phyloP scores from a whole-genome alignment of 2,797 vertebrate species.

The Fistularia tabacaria region DNA sequence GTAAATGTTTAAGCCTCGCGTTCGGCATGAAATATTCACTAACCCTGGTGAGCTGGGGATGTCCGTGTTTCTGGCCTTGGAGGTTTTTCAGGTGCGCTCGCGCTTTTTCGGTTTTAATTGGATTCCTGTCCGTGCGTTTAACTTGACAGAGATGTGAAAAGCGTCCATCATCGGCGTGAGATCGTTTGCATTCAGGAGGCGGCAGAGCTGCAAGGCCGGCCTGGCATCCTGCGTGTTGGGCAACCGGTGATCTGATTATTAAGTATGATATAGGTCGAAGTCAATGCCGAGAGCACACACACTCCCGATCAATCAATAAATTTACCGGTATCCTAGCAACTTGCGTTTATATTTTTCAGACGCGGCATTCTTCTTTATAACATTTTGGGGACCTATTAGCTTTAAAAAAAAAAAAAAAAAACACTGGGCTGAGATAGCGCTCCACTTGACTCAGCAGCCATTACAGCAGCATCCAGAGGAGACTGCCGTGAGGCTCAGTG shows the following conservation, averaged over 20 bases:
- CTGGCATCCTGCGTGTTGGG: background rate
- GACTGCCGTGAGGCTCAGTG: slow-evolving; percentile 8
- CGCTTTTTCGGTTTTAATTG: slow-evolving; percentile 42
- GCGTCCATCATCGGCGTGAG: slow-evolving; percentile 40
- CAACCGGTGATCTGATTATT: background rate
- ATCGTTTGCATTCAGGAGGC: slow-evolving; percentile 9
- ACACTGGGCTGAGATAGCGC: slow-evolving; percentile 7
- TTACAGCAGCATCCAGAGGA: slow-evolving; percentile 27
- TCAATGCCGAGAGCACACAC: slow-evolving; percentile 7
- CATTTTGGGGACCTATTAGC: background rate
- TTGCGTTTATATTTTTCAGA: background rate
- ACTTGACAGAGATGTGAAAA: slow-evolving; percentile 21
- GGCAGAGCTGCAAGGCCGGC: slow-evolving; percentile 15
- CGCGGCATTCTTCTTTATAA: background rate
- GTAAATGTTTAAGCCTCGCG: too few relatives aligned
- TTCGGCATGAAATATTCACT: slow-evolving; percentile 67
- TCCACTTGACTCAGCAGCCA: slow-evolving; percentile 1
- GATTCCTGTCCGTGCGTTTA: slow-evolving; percentile 32
- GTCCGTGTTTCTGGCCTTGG: slow-evolving; percentile 29
- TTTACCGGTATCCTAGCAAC: slow-evolving; percentile 34
- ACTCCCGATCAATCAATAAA: slow-evolving; percentile 17
- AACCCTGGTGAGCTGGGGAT: slow-evolving; percentile 38
- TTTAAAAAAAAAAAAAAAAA: slow-evolving; percentile 9
- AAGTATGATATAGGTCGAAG: slow-evolving; percentile 1
- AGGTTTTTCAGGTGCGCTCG: slow-evolving; percentile 6